Base-by-base conservation (phyloP, 1,140 invertebrate species). In the Drosophila melanica region DNA sequence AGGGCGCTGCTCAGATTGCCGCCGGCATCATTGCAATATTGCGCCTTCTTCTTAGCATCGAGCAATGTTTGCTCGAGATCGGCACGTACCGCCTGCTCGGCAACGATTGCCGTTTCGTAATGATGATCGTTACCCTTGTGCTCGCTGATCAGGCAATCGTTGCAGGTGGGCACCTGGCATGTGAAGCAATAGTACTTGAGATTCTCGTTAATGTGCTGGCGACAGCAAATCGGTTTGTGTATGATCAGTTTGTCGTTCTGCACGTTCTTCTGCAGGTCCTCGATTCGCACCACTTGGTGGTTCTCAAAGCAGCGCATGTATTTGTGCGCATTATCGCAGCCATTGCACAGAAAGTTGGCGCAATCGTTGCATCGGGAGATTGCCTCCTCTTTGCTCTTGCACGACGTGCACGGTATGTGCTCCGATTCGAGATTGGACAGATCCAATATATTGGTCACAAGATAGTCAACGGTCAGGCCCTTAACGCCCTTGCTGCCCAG, bases 231-330 rank as follows among this genome's bases (percentile, higher is more conserved):
- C 11, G 96, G 96, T 90, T 97, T 97, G 77, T 97, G 96, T 69
- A 97, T 95, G 23, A 95, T 94, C 57, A 93, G 79, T 27, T 93
- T 93, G 85, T 97, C 95, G 75, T 95, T 94, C n/a, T 85, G 79
- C 11, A 89, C 50, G 23, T 95, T 95, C 90, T 95, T 95, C 79
- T 96, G 95, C 78, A 98, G 93, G 67, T 97, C 96, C 85, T 98
- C 97, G 91, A 98, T 96, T 18, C 95, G 95, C 44, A 98, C 94
- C 14, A 98, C 97, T 90, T 96, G 94, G 80, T 98, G 98, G 80
- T 96, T 97, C 92, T 98, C 97, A 92, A 98, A 98, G 92, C 97
- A 98, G 48, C 97, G 94, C 97, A 99, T 98, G 79, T 96, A 96
- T 91, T 97, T 96, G 92, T 99, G 98, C 48, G 98, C 98, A 27